Conservation (phyloP, 2,888 invertebrate species). For the Bugula neritina region DNA sequence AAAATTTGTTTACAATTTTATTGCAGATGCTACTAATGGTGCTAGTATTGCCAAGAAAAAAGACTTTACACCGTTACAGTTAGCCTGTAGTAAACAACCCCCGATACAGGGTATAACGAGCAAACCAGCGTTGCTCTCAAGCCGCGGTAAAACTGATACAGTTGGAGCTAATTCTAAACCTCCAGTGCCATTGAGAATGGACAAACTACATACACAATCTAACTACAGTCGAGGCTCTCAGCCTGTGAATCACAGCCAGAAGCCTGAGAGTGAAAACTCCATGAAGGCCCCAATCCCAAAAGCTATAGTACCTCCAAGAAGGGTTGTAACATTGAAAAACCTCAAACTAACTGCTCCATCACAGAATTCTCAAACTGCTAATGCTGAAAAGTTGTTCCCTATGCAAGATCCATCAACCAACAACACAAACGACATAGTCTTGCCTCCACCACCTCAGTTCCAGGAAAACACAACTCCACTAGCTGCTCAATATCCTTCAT, state of each 20-base stretch:
- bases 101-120: neutral
- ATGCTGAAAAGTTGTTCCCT: neutral
- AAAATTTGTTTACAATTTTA: no score
- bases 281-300: neutral
- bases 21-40: no score
- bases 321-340: neutral
- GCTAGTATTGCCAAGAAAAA: no score
- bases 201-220: neutral
- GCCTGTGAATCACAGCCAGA: neutral
- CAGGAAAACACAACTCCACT: neutral
- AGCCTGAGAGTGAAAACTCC: neutral
- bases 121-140: neutral
- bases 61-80: neutral
- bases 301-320: neutral
- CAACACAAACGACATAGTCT: neutral
- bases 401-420: neutral
- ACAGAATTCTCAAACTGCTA: neutral
- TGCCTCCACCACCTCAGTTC: slow-evolving; percentile 12
- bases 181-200: neutral
- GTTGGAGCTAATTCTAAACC: slow-evolving; percentile 1
- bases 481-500: slow-evolving; percentile 11
- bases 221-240: neutral
- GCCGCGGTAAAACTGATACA: neutral
- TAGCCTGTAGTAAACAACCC: neutral
- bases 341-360: neutral